A percentile compares a stretch with the other conserved stretches of the same genome.
Conservation (phyloP, 1,140 invertebrate species). For the Musca domestica region DNA sequence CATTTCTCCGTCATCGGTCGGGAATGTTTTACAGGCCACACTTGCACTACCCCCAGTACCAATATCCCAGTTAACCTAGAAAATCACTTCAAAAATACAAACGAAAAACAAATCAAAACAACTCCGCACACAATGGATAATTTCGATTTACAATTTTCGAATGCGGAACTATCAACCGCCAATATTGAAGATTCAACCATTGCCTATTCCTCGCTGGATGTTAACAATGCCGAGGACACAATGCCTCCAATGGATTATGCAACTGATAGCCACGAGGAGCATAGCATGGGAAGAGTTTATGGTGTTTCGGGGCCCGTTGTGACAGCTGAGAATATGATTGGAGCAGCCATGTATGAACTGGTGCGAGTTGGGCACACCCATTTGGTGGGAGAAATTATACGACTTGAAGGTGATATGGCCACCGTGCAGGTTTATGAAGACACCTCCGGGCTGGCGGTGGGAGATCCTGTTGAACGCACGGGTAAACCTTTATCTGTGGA, state of each 20-base stretch:
- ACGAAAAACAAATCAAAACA: too few relatives aligned
- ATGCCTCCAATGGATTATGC: not conserved
- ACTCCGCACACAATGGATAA: too few relatives aligned
- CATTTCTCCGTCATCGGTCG: constrained; percentile 94
- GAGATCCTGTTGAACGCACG: constrained; percentile 78
- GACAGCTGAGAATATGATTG: constrained; percentile 48
- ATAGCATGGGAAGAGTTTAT: not conserved
- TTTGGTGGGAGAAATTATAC: constrained; percentile 75
- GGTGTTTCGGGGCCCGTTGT: constrained; percentile 34
- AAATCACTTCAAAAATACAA: too few relatives aligned
- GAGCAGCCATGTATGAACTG: constrained; percentile 64
- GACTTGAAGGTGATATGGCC: constrained; percentile 62
- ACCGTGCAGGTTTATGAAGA: constrained; percentile 75
- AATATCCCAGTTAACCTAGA: too few relatives aligned
- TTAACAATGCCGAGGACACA: not conserved
- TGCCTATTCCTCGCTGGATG: too few relatives aligned
- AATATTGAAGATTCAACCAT: too few relatives aligned
- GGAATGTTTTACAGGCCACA: constrained; percentile 93
- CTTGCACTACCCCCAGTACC: too few relatives aligned
- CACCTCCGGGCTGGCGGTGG: constrained; percentile 82
- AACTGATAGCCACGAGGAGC: not conserved
- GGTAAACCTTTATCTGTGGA: constrained; percentile 82
- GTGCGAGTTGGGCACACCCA: constrained; percentile 70
- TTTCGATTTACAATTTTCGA: too few relatives aligned
- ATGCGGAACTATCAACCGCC: too few relatives aligned